phyloP scores from a whole-genome alignment of 1,140 invertebrate genomes.

The Leptinotarsa texana region DNA sequence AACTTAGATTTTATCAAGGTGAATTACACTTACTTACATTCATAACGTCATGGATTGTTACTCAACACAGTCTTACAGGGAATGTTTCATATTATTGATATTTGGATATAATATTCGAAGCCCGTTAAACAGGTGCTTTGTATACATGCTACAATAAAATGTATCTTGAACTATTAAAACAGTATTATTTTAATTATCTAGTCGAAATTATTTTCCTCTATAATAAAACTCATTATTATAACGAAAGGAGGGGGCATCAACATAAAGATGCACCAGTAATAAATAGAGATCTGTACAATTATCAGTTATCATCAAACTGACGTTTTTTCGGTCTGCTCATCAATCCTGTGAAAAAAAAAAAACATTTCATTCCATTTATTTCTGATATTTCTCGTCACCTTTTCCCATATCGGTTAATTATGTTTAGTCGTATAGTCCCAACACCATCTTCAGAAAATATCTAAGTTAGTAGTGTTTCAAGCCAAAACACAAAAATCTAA shows the following conservation, averaged over 20 bases:
- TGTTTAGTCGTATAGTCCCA: constrained; percentile 53
- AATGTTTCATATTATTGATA: constrained; percentile 28
- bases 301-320: constrained; percentile 54
- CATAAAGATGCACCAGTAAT: constrained; percentile 27
- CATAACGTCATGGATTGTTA: constrained; percentile 38
- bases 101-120: neutral
- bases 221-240: neutral
- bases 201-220: neutral
- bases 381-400: constrained; percentile 27
- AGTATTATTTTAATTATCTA: neutral
- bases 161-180: too few species aligned
- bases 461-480: constrained; percentile 3
- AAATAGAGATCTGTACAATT: constrained; percentile 38
- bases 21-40: constrained; percentile 27
- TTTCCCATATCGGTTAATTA: constrained; percentile 37
- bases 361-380: neutral
- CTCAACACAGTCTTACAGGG: constrained; percentile 33
- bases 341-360: constrained; percentile 58
- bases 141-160: neutral
- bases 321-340: constrained; percentile 65
- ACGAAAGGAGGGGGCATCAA: neutral
- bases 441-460: constrained; percentile 50
- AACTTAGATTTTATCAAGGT: neutral
- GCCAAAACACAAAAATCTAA: too few species aligned
- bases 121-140: neutral